Evolutionary conservation across 2,888 invertebrate species (phyloP).

Genomic region (Eristalis intricaria): DNA sequence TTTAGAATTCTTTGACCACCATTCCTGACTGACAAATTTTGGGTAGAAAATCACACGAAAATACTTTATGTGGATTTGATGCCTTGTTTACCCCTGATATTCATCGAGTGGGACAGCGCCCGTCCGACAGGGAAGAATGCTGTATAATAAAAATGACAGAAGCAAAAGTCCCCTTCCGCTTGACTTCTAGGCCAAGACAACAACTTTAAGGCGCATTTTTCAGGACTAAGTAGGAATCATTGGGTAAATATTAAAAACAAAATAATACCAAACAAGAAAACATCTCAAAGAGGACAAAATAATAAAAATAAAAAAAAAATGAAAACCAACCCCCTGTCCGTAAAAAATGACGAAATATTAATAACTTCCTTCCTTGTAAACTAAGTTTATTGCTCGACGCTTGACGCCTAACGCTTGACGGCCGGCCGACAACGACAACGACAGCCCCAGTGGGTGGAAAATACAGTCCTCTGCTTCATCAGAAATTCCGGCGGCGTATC

Average conservation of each 20-base stretch:
- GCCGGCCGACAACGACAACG: not conserved
- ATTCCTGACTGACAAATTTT: not conserved
- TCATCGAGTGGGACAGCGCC: slow-evolving; percentile 16
- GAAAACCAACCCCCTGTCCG: slow-evolving; percentile 34
- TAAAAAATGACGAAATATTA: slow-evolving; percentile 50
- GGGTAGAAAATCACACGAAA: not conserved
- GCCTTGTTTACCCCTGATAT: slow-evolving; percentile 18
- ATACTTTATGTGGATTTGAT: slow-evolving; percentile 17
- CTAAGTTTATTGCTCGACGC: slow-evolving; percentile 40
- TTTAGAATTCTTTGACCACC: not conserved
- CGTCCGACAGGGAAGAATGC: slow-evolving; percentile 14
- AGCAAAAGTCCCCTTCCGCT: not conserved
- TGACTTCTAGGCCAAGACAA: not conserved
- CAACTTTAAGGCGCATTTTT: slow-evolving; percentile 19
- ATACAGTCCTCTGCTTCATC: slow-evolving; percentile 38
- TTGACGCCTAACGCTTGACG: slow-evolving; percentile 7
- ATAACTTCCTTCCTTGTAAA: slow-evolving; percentile 48
- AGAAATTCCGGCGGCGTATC: slow-evolving; percentile 49
- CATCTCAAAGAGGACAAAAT: slow-evolving; percentile 8
- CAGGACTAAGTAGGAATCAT: slow-evolving; percentile 23
- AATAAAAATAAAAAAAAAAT: too few relatives aligned
- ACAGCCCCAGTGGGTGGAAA: not conserved
- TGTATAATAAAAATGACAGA: slow-evolving; percentile 9
- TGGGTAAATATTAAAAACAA: slow-evolving; percentile 47
- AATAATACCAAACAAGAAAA: slow-evolving; percentile 38